phyloP scores from a whole-genome alignment of 2,797 vertebrate species.

The Phrynocephalus forsythii region DNA sequence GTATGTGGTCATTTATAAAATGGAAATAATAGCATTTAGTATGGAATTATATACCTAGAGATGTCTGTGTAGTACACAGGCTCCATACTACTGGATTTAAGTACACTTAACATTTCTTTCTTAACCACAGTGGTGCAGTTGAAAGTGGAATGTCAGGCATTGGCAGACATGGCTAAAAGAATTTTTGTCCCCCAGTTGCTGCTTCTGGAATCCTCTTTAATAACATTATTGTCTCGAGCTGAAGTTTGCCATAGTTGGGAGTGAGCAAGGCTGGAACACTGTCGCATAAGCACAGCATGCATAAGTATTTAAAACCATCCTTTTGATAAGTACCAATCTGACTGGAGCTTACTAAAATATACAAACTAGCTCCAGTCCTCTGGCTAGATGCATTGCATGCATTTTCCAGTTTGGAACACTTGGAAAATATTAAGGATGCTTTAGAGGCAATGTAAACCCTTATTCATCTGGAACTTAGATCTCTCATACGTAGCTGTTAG shows the following conservation, averaged over 20 bases:
- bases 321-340: not conserved
- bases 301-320: not conserved
- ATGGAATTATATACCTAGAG: not conserved
- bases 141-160: not conserved
- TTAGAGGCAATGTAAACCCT: not conserved
- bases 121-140: not conserved
- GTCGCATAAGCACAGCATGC: not conserved
- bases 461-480: not conserved
- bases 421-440: slow-evolving; percentile 1
- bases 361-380: not conserved
- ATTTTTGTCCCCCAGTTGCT: not conserved
- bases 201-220: not conserved
- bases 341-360: not conserved
- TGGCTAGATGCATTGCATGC: not conserved
- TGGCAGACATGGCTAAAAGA: not conserved
- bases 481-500: not conserved
- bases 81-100: not conserved
- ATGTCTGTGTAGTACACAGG: not conserved
- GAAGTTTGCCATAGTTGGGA: not conserved
- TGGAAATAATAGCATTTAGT: not conserved
- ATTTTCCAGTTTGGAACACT: not conserved
- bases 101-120: not conserved
- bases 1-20: not conserved
- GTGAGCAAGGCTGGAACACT: not conserved
- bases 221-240: not conserved